Conservation (phyloP, 2,797 vertebrate genomes). For the Cichlasoma orientale region DNA sequence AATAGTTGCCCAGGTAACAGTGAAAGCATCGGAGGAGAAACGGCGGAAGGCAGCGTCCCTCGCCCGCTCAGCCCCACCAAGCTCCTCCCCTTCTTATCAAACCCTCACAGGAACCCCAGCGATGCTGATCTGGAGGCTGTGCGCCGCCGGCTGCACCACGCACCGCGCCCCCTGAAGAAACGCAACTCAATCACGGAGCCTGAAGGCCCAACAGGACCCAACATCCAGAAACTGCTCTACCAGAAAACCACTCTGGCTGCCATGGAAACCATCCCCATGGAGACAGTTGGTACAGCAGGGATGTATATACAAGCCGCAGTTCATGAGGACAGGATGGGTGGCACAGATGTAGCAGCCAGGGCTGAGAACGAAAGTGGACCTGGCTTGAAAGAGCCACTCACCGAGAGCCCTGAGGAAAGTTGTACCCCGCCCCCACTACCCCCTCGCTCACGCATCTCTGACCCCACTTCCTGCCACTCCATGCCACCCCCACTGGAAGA, state of each 20-base stretch:
- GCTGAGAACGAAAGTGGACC: neutral
- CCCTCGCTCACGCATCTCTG: constrained; percentile 73
- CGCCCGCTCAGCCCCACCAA: constrained; percentile 97
- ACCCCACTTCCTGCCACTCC: constrained; percentile 53
- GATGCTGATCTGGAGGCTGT: constrained; percentile 90
- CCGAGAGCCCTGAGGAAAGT: constrained; percentile 62
- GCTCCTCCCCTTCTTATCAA: constrained; percentile 88
- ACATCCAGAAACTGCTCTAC: constrained; percentile 94
- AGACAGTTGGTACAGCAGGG: constrained; percentile 14
- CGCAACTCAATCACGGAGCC: constrained; percentile 95
- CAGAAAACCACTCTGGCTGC: constrained; percentile 95
- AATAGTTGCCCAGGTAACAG: neutral
- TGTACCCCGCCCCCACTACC: constrained; percentile 39
- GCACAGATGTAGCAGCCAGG: fast-evolving
- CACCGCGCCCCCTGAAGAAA: constrained; percentile 93
- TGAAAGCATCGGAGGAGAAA: constrained; percentile 15
- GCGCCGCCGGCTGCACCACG: constrained; percentile 89
- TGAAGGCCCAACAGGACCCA: constrained; percentile 90
- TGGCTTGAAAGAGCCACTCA: neutral
- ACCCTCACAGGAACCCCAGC: constrained; percentile 87
- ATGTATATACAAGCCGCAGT: constrained; percentile 42
- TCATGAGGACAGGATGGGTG: neutral
- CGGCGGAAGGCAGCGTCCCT: constrained; percentile 68
- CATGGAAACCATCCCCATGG: constrained; percentile 86
- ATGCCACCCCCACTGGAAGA: constrained; percentile 56